Evolutionary conservation across 2,888 invertebrate genomes (phyloP).

Genomic region (Ochropacha duplaris): DNA sequence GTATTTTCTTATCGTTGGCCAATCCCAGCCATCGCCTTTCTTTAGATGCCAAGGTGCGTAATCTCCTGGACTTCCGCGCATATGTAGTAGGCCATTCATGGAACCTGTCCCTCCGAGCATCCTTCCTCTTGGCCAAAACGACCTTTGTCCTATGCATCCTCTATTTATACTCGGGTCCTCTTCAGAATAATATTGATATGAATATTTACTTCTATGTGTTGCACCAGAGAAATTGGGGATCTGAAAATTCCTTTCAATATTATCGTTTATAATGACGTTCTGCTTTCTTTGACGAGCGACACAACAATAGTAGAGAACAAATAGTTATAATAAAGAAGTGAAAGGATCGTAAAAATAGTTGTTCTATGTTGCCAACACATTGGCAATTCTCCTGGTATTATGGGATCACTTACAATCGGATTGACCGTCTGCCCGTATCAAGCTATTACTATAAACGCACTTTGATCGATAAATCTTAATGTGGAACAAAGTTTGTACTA

Average conservation of each 20-base stretch:
- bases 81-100: constrained; percentile 69
- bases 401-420: too few species aligned
- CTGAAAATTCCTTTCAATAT: constrained; percentile 52
- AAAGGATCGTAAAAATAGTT: too few species aligned
- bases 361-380: too few species aligned
- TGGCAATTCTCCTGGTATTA: too few species aligned
- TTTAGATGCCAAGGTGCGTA: constrained; percentile 63
- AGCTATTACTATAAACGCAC: too few species aligned
- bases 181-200: constrained; percentile 69
- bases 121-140: constrained; percentile 73
- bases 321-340: too few species aligned
- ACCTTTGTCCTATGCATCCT: constrained; percentile 46
- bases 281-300: too few species aligned
- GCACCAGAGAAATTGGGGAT: constrained; percentile 64
- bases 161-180: constrained; percentile 51
- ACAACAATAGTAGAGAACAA: too few species aligned
- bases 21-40: constrained; percentile 69
- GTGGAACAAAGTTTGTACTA: constrained; percentile 25
- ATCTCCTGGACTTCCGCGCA: constrained; percentile 66
- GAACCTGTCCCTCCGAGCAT: constrained; percentile 72
- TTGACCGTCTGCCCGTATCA: too few species aligned
- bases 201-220: constrained; percentile 51
- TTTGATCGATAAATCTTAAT: too few species aligned
- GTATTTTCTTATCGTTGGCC: constrained; percentile 60
- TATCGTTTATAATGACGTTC: too few species aligned